Conservation (phyloP, 92 coral and sea anemone species). For the Diadumene lineata region DNA sequence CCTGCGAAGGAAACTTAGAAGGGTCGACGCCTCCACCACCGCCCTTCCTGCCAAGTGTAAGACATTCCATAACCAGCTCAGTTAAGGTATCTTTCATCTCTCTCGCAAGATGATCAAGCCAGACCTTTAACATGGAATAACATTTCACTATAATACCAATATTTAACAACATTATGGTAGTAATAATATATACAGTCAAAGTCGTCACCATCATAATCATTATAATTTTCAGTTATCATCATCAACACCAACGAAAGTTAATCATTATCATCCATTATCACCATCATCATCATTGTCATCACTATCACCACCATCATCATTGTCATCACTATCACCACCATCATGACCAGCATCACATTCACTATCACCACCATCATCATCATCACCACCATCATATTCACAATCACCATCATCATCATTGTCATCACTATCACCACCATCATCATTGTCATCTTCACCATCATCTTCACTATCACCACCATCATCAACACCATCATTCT, state of each 20-base stretch:
- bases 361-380: neutral
- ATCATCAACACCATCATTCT: neutral
- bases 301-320: neutral
- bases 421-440: neutral
- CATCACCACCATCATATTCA: no score
- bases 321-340: neutral
- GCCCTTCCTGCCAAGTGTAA: constrained; percentile 79
- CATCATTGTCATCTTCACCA: neutral
- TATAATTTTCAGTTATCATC: neutral
- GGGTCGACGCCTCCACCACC: constrained; percentile 94
- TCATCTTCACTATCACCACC: neutral
- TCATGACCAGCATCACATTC: neutral
- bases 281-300: neutral
- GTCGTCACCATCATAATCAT: neutral
- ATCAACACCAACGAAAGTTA: no score
- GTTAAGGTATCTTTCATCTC: constrained; percentile 97
- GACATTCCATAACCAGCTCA: constrained; percentile 80
- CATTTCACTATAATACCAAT: no score
- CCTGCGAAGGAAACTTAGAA: constrained; percentile 96
- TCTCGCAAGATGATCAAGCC: constrained; percentile 93
- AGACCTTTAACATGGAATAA: constrained; percentile 57
- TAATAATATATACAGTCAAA: no score
- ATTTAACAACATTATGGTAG: neutral
- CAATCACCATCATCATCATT: neutral
- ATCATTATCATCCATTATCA: neutral